Conservation (phyloP, 2,797 vertebrate species). For the Sus cebifrons region DNA sequence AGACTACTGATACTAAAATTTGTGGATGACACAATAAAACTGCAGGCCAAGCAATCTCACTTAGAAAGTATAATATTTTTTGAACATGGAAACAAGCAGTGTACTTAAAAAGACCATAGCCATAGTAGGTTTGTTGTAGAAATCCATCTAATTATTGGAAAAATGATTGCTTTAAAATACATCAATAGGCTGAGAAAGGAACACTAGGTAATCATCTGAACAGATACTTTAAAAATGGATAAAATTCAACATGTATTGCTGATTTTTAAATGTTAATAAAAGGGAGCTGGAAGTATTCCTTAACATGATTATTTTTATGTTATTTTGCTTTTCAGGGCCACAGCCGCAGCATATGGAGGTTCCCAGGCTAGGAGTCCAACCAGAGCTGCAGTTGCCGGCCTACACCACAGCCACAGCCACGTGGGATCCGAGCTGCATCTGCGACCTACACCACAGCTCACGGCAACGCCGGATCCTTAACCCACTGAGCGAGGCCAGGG, state of each 20-base stretch:
- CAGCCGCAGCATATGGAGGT: too few relatives aligned
- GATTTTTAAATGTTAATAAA: constrained; percentile 21
- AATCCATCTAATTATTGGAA: background rate
- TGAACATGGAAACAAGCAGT: background rate
- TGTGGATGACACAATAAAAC: background rate
- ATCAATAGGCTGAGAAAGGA: background rate
- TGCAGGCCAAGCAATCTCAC: background rate
- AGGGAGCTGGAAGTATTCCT: background rate
- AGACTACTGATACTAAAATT: background rate
- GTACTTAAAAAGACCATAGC: background rate
- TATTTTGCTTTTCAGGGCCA: too few relatives aligned
- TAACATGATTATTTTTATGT: background rate
- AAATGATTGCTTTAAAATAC: background rate
- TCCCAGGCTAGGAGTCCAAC: too few relatives aligned
- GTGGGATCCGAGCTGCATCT: too few relatives aligned
- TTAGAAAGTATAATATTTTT: background rate
- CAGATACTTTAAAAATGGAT: background rate
- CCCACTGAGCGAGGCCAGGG: too few relatives aligned
- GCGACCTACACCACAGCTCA: too few relatives aligned
- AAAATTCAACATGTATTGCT: background rate
- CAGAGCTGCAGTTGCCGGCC: too few relatives aligned
- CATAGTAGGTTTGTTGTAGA: background rate
- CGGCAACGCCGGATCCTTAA: too few relatives aligned
- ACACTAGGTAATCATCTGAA: background rate
- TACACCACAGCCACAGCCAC: too few relatives aligned